Evolutionary conservation across 2,113 vertebrate genomes (phyloP).

Genomic region (Cephalopterus ornatus): DNA sequence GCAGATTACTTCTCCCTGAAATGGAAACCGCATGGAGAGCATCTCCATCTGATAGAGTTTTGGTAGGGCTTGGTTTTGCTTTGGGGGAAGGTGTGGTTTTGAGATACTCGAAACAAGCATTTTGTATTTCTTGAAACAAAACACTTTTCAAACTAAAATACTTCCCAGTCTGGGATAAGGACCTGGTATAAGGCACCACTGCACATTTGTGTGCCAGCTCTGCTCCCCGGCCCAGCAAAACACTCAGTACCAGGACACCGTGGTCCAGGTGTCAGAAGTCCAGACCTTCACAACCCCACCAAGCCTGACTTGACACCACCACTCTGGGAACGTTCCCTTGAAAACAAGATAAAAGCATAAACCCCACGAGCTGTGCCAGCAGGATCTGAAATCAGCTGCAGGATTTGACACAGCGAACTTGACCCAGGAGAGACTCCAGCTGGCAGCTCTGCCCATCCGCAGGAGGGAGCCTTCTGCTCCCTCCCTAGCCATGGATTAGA

Average conservation of each 20-base stretch:
- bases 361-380: not conserved
- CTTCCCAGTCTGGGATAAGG: not conserved
- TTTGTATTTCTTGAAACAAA: not conserved
- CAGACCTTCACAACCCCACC: not conserved
- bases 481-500: not conserved
- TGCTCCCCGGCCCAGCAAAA: not conserved
- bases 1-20: not conserved
- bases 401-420: not conserved
- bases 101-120: not conserved
- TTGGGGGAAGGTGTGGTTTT: not conserved
- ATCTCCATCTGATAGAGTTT: not conserved
- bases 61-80: not conserved
- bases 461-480: not conserved
- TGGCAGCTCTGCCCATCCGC: conserved; percentile 1
- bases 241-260: not conserved
- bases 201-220: not conserved
- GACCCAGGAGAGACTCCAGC: not conserved
- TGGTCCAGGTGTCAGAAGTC: not conserved
- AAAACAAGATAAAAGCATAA: not conserved
- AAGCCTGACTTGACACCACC: accelerated
- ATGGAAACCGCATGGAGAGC: accelerated
- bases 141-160: not conserved
- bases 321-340: not conserved
- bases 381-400: accelerated
- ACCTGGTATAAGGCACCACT: not conserved